Evolutionary conservation across 2,888 invertebrate genomes (phyloP).

Genomic region (Synanthedon tipuliformis): DNA sequence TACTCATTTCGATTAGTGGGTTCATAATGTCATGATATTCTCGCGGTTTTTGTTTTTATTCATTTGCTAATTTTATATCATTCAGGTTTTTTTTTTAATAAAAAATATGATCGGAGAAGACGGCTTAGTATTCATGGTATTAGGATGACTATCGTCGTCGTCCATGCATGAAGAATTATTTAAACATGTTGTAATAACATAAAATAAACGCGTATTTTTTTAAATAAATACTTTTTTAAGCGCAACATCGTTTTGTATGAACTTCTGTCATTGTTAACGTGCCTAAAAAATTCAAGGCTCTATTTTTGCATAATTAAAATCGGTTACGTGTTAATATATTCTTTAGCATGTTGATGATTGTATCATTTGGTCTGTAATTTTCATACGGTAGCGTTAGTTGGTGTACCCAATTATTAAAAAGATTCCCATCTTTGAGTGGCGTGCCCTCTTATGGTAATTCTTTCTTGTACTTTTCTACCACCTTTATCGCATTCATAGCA

Average conservation of each 20-base stretch:
- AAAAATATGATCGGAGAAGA: no score
- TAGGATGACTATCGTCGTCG: no score
- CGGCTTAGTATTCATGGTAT: no score
- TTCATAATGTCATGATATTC: slow-evolving; percentile 3
- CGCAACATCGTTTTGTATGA: no score
- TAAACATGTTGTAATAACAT: no score
- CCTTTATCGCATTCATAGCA: slow-evolving; percentile 31
- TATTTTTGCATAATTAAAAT: slow-evolving; percentile 45
- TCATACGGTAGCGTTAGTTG: slow-evolving; percentile 28
- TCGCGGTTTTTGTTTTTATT: not conserved
- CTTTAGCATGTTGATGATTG: slow-evolving; percentile 46
- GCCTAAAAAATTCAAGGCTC: slow-evolving; percentile 41
- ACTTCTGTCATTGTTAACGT: not conserved
- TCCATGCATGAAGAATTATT: no score
- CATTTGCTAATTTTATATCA: no score
- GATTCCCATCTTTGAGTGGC: slow-evolving; percentile 47
- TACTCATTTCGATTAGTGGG: slow-evolving; percentile 20
- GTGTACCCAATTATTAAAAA: slow-evolving; percentile 46
- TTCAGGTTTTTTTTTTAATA: no score
- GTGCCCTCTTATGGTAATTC: slow-evolving; percentile 51
- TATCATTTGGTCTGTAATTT: slow-evolving; percentile 37
- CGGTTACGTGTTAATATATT: slow-evolving; percentile 47
- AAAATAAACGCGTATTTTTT: no score
- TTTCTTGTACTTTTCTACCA: slow-evolving; percentile 28
- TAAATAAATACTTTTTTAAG: no score